These are phyloP conservation scores for Manis crassicaudata DNA, from an alignment of 2,797 vertebrate species.

Conservation along the genomic window DNA sequence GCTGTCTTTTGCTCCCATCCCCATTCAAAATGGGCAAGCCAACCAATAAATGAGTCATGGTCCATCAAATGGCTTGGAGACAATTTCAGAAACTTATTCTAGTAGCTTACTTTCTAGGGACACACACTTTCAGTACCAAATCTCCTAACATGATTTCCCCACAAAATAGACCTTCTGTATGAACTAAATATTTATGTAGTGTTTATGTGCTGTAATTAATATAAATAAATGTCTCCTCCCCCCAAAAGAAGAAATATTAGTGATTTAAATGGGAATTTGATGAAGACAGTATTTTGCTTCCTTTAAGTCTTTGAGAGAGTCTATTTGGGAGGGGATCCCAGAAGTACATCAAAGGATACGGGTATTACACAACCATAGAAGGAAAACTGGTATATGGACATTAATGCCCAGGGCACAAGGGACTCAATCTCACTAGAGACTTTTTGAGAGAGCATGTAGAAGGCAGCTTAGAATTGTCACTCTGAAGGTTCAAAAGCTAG, in stretches of 20 bases:
- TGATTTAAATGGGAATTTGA: not conserved
- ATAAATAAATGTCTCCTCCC: slow-evolving; percentile 96
- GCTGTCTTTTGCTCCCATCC: not conserved
- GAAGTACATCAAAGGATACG: not conserved
- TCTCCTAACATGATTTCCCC: not conserved
- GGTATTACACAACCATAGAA: not conserved
- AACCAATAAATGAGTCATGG: not conserved
- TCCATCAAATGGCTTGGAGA: not conserved
- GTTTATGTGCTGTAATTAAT: slow-evolving; percentile 99
- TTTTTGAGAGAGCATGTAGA: not conserved
- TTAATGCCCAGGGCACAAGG: not conserved
- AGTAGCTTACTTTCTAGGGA: not conserved
- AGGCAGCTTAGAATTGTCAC: not conserved
- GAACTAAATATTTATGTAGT: slow-evolving; percentile 94
- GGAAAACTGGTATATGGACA: not conserved
- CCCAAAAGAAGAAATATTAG: not conserved
- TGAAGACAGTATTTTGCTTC: not conserved
- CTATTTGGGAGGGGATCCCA: not conserved
- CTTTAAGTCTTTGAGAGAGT: not conserved
- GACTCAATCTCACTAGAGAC: not conserved
- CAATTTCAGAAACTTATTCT: not conserved
- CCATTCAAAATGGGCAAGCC: not conserved
- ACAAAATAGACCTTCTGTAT: slow-evolving; percentile 71
- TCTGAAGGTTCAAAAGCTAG: not conserved
- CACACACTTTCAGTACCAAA: not conserved